Evolutionary conservation across 2,113 vertebrate species (phyloP).

Genomic region (Anarrhichthys ocellatus): DNA sequence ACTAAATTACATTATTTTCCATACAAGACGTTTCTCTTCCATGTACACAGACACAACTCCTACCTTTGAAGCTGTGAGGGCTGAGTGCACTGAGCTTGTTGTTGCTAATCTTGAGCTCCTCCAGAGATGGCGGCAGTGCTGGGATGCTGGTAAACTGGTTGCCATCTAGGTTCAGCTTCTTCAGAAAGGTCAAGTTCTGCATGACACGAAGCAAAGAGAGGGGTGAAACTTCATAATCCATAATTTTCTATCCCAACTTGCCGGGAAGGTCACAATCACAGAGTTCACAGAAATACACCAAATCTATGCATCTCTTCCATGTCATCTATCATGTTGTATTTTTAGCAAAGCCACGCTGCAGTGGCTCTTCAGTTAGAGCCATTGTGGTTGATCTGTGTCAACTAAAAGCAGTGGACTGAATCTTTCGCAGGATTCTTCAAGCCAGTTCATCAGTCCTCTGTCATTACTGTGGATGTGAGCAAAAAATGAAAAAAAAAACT

Average conservation of each 20-base stretch:
- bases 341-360: conserved; percentile 60
- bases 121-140: conserved; percentile 78
- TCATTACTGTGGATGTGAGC: conserved; percentile 67
- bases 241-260: conserved; percentile 37
- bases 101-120: conserved; percentile 84
- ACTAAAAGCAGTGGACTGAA: conserved; percentile 61
- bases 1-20: neutral
- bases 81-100: conserved; percentile 79
- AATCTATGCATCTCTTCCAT: conserved; percentile 42
- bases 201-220: conserved; percentile 20
- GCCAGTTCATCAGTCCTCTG: conserved; percentile 67
- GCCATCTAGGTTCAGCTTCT: conserved; percentile 81
- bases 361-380: conserved; percentile 47
- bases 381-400: conserved; percentile 59
- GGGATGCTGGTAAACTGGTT: conserved; percentile 82
- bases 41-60: neutral
- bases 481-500: conserved; percentile 49
- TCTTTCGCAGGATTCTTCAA: conserved; percentile 46
- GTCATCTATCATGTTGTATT: conserved; percentile 62
- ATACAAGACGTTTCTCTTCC: neutral
- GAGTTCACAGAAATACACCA: conserved; percentile 53
- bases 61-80: conserved; percentile 79
- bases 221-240: conserved; percentile 25
- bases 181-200: conserved; percentile 78
- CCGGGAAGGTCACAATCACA: conserved; percentile 42